Evolutionary conservation across 37 sponge, comb jelly and placozoan species (phyloP).

Genomic region (Hormiphora californensis): DNA sequence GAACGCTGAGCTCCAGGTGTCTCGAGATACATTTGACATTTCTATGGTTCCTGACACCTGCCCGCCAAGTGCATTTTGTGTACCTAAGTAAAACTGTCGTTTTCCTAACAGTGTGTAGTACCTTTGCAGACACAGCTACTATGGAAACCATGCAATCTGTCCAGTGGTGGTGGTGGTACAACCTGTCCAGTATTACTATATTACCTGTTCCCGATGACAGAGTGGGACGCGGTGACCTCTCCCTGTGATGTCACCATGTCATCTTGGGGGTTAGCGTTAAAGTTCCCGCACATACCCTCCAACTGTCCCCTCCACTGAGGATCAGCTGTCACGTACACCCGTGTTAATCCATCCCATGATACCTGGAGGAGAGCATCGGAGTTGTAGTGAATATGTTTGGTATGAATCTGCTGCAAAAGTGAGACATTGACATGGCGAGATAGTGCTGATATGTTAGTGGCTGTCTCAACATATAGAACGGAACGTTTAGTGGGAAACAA

Average conservation of each 20-base stretch:
- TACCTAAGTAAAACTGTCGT: too few relatives aligned
- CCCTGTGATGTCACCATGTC: not conserved
- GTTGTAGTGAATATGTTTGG: not conserved
- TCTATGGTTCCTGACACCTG: too few relatives aligned
- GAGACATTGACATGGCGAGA: too few relatives aligned
- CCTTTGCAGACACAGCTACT: too few relatives aligned
- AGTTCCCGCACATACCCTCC: constrained; percentile 20
- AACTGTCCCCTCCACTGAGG: not conserved
- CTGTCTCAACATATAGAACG: too few relatives aligned
- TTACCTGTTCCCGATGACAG: not conserved
- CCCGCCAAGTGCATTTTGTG: too few relatives aligned
- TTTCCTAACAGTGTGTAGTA: too few relatives aligned
- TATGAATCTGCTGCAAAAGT: not conserved
- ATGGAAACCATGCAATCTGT: too few relatives aligned
- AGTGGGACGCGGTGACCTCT: not conserved
- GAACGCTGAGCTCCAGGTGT: too few relatives aligned
- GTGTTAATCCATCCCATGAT: not conserved
- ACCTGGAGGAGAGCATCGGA: not conserved
- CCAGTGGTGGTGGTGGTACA: not conserved
- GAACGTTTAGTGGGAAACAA: too few relatives aligned
- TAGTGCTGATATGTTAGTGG: too few relatives aligned
- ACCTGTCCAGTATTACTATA: not conserved
- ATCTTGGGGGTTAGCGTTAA: not conserved
- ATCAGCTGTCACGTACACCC: not conserved
- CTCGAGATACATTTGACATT: too few relatives aligned